Percentiles rank a stretch among this genome's conserved stretches.
Conservation (phyloP, 2,113 vertebrate species). For the Tragelaphus strepsiceros region DNA sequence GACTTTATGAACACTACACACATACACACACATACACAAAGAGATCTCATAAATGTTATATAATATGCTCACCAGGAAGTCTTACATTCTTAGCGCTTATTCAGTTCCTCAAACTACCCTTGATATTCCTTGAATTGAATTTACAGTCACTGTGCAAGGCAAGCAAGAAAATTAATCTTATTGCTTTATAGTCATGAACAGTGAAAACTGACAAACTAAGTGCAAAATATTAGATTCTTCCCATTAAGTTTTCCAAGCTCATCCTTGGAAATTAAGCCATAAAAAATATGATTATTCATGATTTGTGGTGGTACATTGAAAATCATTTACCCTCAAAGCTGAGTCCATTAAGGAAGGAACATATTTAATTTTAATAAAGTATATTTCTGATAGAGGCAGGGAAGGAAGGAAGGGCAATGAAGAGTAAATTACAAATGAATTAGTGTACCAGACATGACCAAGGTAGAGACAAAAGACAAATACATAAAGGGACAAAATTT, state of each 20-base stretch:
- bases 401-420: not conserved
- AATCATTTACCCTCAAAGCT: not conserved
- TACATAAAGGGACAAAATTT: not conserved
- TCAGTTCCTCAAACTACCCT: not conserved
- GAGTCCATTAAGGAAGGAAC: not conserved
- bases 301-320: not conserved
- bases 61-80: not conserved
- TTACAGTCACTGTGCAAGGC: not conserved
- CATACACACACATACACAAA: not conserved
- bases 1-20: not conserved
- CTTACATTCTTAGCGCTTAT: not conserved
- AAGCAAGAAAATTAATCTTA: not conserved
- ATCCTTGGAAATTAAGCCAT: not conserved
- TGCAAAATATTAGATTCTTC: not conserved
- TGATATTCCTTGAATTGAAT: not conserved
- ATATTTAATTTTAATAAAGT: constrained; percentile 1
- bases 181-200: not conserved
- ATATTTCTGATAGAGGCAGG: not conserved
- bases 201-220: not conserved
- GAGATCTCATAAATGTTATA: not conserved
- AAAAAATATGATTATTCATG: not conserved
- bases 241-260: not conserved
- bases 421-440: not conserved
- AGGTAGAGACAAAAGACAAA: not conserved
- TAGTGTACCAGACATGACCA: not conserved